A percentile compares a stretch with the other conserved stretches of the same genome.
phyloP scores from a whole-genome alignment of 2,888 invertebrate species.

The Fragum whitleyi region DNA sequence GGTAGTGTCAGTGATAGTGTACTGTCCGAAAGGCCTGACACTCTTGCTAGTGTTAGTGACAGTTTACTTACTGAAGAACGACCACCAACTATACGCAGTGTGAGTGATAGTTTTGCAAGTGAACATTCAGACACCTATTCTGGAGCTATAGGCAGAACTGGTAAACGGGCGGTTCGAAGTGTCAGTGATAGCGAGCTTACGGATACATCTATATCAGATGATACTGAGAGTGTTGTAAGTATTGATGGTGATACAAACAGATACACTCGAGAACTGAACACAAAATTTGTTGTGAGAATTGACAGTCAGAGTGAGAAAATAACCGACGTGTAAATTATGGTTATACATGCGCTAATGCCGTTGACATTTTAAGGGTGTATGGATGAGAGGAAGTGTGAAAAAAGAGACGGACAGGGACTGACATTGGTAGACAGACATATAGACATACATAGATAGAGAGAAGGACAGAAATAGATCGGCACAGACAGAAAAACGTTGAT shows the following conservation, averaged over 20 bases:
- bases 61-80: background rate
- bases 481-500: background rate
- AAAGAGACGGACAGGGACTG: too few relatives aligned
- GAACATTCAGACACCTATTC: background rate
- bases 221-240: background rate
- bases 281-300: background rate
- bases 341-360: too few relatives aligned
- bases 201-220: constrained; percentile 1
- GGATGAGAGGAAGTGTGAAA: too few relatives aligned
- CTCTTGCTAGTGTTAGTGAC: background rate
- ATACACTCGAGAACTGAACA: background rate
- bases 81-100: background rate
- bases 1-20: background rate
- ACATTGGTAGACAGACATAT: background rate
- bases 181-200: background rate
- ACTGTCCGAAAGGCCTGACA: background rate
- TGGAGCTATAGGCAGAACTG: background rate
- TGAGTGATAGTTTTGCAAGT: background rate
- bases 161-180: background rate
- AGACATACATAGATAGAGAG: background rate
- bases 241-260: background rate
- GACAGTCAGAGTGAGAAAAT: constrained; percentile 18
- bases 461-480: background rate
- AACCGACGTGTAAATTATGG: background rate
- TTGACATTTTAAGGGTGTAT: too few relatives aligned